phyloP scores from a whole-genome alignment of 2,797 vertebrate species.

The Enteromius mattozi region DNA sequence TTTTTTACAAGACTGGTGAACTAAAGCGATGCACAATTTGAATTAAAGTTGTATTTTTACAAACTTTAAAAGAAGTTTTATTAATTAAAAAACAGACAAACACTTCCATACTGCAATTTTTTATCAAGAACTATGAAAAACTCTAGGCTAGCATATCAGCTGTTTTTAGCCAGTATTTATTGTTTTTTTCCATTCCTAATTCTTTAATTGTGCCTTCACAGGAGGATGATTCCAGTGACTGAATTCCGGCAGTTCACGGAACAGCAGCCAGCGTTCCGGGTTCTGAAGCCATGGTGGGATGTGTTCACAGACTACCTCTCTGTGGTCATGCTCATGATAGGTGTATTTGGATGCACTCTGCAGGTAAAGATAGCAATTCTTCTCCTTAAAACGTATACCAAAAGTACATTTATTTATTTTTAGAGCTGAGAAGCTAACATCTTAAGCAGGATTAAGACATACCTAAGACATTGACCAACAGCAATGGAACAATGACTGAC shows the following conservation, averaged over 20 bases:
- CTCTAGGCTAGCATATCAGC: background rate
- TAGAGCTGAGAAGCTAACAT: background rate
- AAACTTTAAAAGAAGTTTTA: background rate
- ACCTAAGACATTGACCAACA: background rate
- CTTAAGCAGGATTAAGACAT: background rate
- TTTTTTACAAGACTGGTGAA: background rate
- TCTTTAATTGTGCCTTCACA: conserved; percentile 62
- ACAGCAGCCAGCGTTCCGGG: conserved; percentile 95
- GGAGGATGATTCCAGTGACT: conserved; percentile 97
- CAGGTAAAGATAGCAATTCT: conserved; percentile 82
- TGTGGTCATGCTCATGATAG: conserved; percentile 98
- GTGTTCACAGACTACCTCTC: conserved; percentile 98
- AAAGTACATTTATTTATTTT: background rate
- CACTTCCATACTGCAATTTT: background rate
- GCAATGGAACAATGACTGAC: conserved; percentile 42
- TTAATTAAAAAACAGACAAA: background rate
- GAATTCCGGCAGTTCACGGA: conserved; percentile 98
- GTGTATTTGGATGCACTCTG: conserved; percentile 95
- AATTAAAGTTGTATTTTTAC: background rate
- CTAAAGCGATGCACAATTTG: background rate
- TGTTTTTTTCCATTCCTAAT: conserved; percentile 24
- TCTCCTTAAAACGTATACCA: background rate
- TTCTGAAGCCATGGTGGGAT: conserved; percentile 99
- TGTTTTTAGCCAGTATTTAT: background rate
- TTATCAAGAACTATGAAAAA: background rate